These are phyloP conservation scores for Lepidurus packardi DNA, from an alignment of 1,140 invertebrate genomes.

Conservation along the genomic window DNA sequence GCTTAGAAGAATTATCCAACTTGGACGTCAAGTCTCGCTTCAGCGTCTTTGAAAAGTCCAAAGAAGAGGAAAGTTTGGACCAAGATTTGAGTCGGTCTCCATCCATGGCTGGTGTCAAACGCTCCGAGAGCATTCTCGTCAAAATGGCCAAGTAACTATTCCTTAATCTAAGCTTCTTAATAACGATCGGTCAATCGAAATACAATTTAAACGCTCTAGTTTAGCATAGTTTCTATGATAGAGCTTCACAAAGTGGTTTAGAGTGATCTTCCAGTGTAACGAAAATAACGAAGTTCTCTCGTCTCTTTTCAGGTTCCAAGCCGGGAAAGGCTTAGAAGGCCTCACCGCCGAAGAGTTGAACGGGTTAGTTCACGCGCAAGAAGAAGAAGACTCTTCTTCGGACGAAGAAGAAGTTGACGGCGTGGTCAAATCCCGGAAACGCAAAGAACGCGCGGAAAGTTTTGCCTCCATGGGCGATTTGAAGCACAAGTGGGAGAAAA, in stretches of 20 bases:
- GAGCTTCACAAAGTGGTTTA: too few relatives aligned
- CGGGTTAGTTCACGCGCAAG: conserved; percentile 19
- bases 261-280: too few relatives aligned
- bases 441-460: conserved; percentile 64
- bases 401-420: conserved; percentile 36
- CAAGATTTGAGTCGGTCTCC: conserved; percentile 45
- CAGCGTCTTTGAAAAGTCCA: conserved; percentile 69
- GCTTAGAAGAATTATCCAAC: conserved; percentile 71
- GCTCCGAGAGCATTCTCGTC: conserved; percentile 69
- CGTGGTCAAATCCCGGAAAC: conserved; percentile 43
- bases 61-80: conserved; percentile 51
- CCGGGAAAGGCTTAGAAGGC: background rate
- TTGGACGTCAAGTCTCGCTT: conserved; percentile 80
- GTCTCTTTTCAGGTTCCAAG: background rate
- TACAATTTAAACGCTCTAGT: too few relatives aligned
- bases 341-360: conserved; percentile 27
- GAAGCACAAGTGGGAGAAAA: conserved; percentile 42
- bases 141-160: conserved; percentile 68
- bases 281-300: background rate
- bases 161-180: background rate
- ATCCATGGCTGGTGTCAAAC: conserved; percentile 58
- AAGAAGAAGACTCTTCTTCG: conserved; percentile 33
- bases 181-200: background rate
- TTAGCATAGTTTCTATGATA: too few relatives aligned
- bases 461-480: conserved; percentile 80